These are phyloP conservation scores for Unio delphinus DNA, from an alignment of 2,888 invertebrate genomes.

Conservation along the genomic window DNA sequence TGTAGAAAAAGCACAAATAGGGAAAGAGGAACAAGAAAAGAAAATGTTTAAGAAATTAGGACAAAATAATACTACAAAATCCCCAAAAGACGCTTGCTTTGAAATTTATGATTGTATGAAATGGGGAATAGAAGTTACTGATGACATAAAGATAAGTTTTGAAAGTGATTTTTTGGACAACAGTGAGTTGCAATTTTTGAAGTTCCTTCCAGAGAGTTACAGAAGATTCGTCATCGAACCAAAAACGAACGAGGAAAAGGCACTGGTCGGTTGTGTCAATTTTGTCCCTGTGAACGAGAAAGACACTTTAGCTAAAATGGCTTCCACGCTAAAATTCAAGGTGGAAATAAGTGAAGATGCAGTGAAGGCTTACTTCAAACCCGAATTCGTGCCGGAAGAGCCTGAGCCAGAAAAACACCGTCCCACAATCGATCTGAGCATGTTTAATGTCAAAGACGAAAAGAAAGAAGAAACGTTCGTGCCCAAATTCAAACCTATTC, in stretches of 20 bases:
- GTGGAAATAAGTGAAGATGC: constrained; percentile 54
- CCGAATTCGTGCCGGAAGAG: constrained; percentile 52
- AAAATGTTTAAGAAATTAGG: constrained; percentile 16
- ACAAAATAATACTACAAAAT: constrained; percentile 12
- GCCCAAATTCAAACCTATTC: constrained; percentile 48
- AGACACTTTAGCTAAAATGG: constrained; percentile 35
- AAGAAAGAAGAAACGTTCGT: constrained; percentile 34
- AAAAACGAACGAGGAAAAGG: constrained; percentile 45
- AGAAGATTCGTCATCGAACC: constrained; percentile 64
- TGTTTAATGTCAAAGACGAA: constrained; percentile 40
- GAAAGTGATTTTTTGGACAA: constrained; percentile 52
- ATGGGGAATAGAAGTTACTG: constrained; percentile 51
- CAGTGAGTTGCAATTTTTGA: constrained; percentile 52
- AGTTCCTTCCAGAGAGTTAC: constrained; percentile 61
- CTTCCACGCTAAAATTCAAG: constrained; percentile 48
- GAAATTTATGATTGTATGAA: constrained; percentile 57
- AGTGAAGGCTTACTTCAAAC: constrained; percentile 56
- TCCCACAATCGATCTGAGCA: constrained; percentile 39
- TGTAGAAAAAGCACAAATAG: constrained; percentile 32
- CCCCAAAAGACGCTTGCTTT: constrained; percentile 33
- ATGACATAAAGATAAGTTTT: constrained; percentile 44
- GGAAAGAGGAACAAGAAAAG: constrained; percentile 28
- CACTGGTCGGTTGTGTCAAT: constrained; percentile 47
- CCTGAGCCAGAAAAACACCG: constrained; percentile 51
- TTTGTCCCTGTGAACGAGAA: constrained; percentile 41